Conservation (phyloP, 2,888 invertebrate species). For the Leucophora obtusa region DNA sequence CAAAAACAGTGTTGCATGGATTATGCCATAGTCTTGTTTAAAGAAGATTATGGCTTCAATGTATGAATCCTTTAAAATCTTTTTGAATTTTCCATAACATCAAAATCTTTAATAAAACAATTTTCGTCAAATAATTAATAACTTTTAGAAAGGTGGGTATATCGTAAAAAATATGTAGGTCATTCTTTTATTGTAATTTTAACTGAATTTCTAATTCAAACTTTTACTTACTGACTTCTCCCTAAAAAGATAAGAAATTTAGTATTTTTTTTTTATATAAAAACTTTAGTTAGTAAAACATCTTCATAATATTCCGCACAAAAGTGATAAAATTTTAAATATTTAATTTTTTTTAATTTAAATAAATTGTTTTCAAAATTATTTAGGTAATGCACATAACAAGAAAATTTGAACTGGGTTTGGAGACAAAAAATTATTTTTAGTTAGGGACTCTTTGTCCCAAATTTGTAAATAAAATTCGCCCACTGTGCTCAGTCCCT, state of each 20-base stretch:
- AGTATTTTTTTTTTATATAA: constrained; percentile 23
- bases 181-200: not conserved
- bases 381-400: not conserved
- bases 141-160: constrained; percentile 3
- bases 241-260: not conserved
- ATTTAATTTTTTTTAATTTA: constrained; percentile 14
- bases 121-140: not conserved
- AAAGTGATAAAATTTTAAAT: constrained; percentile 33
- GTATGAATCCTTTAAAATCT: no score
- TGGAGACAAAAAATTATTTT: no score
- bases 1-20: no score
- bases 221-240: constrained; percentile 31
- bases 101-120: not conserved
- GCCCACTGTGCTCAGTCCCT: no score
- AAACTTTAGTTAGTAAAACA: constrained; percentile 42
- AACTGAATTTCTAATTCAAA: not conserved
- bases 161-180: not conserved
- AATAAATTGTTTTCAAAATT: constrained; percentile 34
- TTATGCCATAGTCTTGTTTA: no score
- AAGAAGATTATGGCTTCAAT: no score
- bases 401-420: no score
- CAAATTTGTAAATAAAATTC: no score
- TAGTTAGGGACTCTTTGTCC: no score
- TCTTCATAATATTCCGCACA: constrained; percentile 60
- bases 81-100: no score